Evolutionary conservation across 2,888 invertebrate genomes (phyloP), one percentile per base, ranked within the genome.

Genomic region (Beris morrisii): DNA sequence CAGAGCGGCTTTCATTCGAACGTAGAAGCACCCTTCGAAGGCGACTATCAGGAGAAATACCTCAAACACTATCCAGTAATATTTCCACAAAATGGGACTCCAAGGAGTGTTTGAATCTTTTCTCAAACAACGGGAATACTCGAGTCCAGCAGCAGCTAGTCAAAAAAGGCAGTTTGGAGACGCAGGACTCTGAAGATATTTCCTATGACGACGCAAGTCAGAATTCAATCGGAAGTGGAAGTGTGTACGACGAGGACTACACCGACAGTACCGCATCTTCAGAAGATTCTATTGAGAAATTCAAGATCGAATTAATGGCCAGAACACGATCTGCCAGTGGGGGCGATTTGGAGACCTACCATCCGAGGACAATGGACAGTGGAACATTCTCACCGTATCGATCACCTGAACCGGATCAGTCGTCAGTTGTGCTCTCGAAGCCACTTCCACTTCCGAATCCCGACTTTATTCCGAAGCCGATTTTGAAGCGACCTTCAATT

Each of bases 401-500:
- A 38, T 76, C 77, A 4, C 78, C 78, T 0, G 82, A 83, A 15
- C 82, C 83, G 48, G 84, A 84, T 64, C 81, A 85, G 74, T 84
- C 85, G 0, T 86, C 86, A 70, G 83, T 84, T 67, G 85, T 87
- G 70, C 78, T 85, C 3, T 82, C 84, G 0, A 86, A 86, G 71
- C 86, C 86, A 1, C 66, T 79, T 67, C 86, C 88, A n/a, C 78
- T 87, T 53, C 86, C 88, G 0, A 87, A 87, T 76, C 88, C 89
- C 0, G 88, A 87, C 76, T 87, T 89, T 74, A 79, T 89, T 43
- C 92, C 92, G 0, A 92, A 92, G 76, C 92, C 92, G 0, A 92
- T 92, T 72, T 76, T 92, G 12, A 92, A 92, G 75, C 84, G 85
- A 65, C 82, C 79, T 2, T 78, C 79, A 4, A 48, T 53, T 43